Conservation (phyloP, 2,888 invertebrate genomes). For the Andrena hattorfiana region DNA sequence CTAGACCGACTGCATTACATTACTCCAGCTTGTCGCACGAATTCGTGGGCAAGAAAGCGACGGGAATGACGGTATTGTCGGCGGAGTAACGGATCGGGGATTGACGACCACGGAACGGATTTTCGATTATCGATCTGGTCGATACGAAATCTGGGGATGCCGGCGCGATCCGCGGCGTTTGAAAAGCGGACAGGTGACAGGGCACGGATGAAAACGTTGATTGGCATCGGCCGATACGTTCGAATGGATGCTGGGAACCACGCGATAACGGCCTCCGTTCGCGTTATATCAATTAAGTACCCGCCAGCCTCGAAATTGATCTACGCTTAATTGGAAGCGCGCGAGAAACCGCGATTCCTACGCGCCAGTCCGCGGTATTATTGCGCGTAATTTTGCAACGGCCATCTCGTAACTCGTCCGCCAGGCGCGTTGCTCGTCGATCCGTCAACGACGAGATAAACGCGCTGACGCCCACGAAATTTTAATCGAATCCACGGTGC, state of each 20-base stretch:
- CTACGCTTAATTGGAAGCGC: constrained; percentile 64
- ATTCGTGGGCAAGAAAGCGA: background rate
- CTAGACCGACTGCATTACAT: background rate
- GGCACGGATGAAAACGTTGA: constrained; percentile 63
- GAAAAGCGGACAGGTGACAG: constrained; percentile 65
- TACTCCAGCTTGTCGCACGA: background rate
- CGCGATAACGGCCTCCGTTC: constrained; percentile 49
- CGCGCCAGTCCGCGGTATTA: background rate
- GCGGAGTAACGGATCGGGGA: background rate
- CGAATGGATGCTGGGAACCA: constrained; percentile 20
- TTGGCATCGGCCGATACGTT: constrained; percentile 60
- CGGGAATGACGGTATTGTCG: background rate
- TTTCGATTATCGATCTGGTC: background rate
- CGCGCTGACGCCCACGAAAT: background rate
- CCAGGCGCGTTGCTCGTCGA: background rate
- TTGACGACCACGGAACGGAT: constrained; percentile 29
- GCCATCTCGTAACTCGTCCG: background rate
- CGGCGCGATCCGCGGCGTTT: constrained; percentile 33
- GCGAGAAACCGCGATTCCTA: background rate
- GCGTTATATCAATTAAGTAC: constrained; percentile 67
- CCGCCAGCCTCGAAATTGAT: constrained; percentile 60
- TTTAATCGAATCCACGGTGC: background rate
- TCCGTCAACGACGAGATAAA: background rate
- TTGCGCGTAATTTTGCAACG: constrained; percentile 13
- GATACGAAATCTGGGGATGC: constrained; percentile 18